Percentiles rank a stretch among this genome's conserved stretches.
These are phyloP conservation scores for Agrochola macilenta DNA, from an alignment of 2,888 invertebrate genomes.

Conservation along the genomic window DNA sequence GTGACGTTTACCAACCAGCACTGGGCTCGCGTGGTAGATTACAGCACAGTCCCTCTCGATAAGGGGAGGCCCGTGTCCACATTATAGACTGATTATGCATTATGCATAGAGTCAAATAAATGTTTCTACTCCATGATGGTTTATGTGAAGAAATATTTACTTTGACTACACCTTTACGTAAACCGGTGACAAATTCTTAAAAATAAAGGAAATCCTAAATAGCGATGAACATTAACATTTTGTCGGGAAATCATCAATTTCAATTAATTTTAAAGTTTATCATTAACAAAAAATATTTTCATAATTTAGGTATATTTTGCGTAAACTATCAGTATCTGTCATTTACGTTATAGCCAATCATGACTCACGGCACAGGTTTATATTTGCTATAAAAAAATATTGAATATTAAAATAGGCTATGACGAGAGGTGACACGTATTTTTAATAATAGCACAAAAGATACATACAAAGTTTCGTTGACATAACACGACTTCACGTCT, in stretches of 20 bases:
- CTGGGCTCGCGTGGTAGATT: too few species aligned
- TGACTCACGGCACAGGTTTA: slow-evolving; percentile 29
- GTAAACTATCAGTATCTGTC: slow-evolving; percentile 35
- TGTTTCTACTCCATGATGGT: neutral
- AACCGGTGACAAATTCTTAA: slow-evolving; percentile 6
- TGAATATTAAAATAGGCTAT: slow-evolving; percentile 45
- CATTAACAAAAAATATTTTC: slow-evolving; percentile 18
- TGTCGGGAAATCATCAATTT: slow-evolving; percentile 56
- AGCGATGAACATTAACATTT: slow-evolving; percentile 23
- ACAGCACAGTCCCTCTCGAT: too few species aligned
- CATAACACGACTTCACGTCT: slow-evolving; percentile 31
- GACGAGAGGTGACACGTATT: slow-evolving; percentile 41
- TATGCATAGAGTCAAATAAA: neutral
- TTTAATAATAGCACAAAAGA: slow-evolving; percentile 50
- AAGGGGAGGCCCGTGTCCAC: too few species aligned
- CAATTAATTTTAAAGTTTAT: slow-evolving; percentile 19
- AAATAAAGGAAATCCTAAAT: slow-evolving; percentile 58
- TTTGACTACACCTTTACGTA: slow-evolving; percentile 7
- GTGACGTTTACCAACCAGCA: too few species aligned
- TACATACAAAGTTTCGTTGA: slow-evolving; percentile 33
- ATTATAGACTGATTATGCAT: too few species aligned
- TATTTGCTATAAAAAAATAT: neutral
- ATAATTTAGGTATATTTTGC: slow-evolving; percentile 25
- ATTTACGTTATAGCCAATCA: slow-evolving; percentile 26
- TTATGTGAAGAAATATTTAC: slow-evolving; percentile 19